Evolutionary conservation across 2,888 invertebrate genomes (phyloP).

Genomic region (Parnassius glacialis): DNA sequence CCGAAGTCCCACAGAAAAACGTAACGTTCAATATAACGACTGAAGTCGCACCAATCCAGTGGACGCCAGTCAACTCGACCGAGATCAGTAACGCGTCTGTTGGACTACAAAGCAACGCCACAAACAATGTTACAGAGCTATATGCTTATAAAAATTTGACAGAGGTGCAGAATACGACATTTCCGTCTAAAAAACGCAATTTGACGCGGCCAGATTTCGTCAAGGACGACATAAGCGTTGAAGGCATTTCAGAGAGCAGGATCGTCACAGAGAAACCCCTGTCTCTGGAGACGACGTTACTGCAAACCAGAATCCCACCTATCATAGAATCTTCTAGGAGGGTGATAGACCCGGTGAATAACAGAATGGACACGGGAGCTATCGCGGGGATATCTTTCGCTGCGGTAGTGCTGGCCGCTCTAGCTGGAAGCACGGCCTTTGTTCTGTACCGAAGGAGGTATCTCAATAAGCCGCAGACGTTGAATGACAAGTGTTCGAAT

Average conservation of each 20-base stretch:
- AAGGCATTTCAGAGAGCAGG: slow-evolving; percentile 59
- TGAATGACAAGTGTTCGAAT: slow-evolving; percentile 90
- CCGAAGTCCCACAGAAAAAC: slow-evolving; percentile 28
- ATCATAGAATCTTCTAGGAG: slow-evolving; percentile 68
- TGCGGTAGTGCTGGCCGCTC: slow-evolving; percentile 82
- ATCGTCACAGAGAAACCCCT: slow-evolving; percentile 72
- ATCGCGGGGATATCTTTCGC: slow-evolving; percentile 87
- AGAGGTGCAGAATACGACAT: slow-evolving; percentile 56
- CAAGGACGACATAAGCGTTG: slow-evolving; percentile 55
- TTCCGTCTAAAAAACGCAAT: slow-evolving; percentile 55
- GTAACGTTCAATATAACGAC: slow-evolving; percentile 37
- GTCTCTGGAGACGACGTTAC: slow-evolving; percentile 66
- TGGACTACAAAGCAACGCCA: slow-evolving; percentile 35
- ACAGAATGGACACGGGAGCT: slow-evolving; percentile 79
- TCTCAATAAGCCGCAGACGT: slow-evolving; percentile 90
- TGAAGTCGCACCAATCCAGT: slow-evolving; percentile 50
- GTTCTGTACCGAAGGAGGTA: slow-evolving; percentile 86
- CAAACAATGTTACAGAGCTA: slow-evolving; percentile 41
- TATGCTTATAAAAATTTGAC: slow-evolving; percentile 45
- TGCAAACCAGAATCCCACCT: slow-evolving; percentile 68
- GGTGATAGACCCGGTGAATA: slow-evolving; percentile 54
- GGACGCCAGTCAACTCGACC: slow-evolving; percentile 55
- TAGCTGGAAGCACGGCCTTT: slow-evolving; percentile 84
- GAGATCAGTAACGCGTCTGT: slow-evolving; percentile 38
- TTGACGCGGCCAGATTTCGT: slow-evolving; percentile 60